Evolutionary conservation across 1,140 invertebrate genomes (phyloP), one percentile per base, ranked within the genome.

Genomic region (Cephus cinctus): DNA sequence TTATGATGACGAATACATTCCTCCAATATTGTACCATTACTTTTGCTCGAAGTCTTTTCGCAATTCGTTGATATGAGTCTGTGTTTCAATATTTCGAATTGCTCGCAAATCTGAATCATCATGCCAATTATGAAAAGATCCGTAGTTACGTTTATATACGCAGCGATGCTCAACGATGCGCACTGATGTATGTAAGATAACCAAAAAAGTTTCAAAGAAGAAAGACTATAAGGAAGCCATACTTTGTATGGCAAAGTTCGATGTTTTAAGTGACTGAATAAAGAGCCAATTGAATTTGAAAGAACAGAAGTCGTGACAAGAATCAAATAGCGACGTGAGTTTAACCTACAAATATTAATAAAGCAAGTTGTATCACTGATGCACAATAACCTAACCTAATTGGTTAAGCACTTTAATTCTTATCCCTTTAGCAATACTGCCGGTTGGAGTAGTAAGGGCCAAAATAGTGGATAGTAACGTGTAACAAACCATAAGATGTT

Each of bases 161-260:
- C 52, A 3, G 40, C 47, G 1, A 20, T 30, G 1, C 43, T 38
- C 23, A 58, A 25, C 5, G 48, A 27, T 2, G 54, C 16, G 0
- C 56, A 22, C 30, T 69, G 67, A 40, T 59, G 54, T n/a, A 36
- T 12, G 18, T 61, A 67, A 1, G 42, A 40, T 0, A 59, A 2
- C 43, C 55, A 57, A 45, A 44, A 67, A 4, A 52, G 32, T 2
- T 12, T 5, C 5, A 21, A 4, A 4, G 40, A 4, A 6, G 25
- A 41, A 14, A 49, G 39, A 30, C 58, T 35, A 16, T 52, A 69
- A 1, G 63, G 61, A n/a, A 59, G 12, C 55, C 62, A 67, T 0
- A 46, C 59, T 4, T 50, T 55, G 31, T 56, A 60, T 1, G 58
- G 32, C 8, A 64, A 20, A 4, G 39, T 41, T 12, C 23, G 23